Base-by-base conservation (phyloP, 2,113 vertebrate genomes). In the Microcebus jonahi region DNA sequence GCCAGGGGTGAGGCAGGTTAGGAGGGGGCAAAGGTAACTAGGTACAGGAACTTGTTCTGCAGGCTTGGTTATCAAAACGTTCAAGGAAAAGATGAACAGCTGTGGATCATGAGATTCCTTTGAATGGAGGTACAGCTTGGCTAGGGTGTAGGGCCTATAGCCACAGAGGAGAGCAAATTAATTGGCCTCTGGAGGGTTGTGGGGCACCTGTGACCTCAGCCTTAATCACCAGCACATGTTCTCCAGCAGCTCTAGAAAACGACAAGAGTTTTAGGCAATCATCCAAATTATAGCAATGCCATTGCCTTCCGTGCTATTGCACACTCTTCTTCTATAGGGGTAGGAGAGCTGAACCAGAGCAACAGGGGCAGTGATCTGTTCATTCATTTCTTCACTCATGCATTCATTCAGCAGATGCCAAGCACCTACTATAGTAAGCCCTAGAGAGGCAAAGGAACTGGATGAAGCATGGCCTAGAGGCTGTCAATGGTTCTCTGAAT, bases 131-230 rank as follows among this genome's bases (percentile, higher is more conserved):
- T 29, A 48, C 3, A 8, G 25, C 5, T 29, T n/a, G 31, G 68
- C 36, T 59, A 45, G 2, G 8, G 23, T 36, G 14, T 25, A 71
- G 80, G 70, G 59, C 48, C 21, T 81, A 45, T 55, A 86, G 34
- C 70, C 90, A 70, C 75, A 77, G 63, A 93, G 39, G 57, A 97
- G 42, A 97, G 59, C 82, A 53, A 91, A 82, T 92, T 77, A 90
- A 84, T 68, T 81, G 94, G 53, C 71, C 75, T 90, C 65, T 29
- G 21, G 57, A 42, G 34, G 68, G 36, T 80, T 88, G 65, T 61
- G 68, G 87, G 61, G 36, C 63, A 90, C 63, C 75, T 84, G 88
- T 82, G 81, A 94, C 89, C 88, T 96, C 85, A 89, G 67, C 36
- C 73, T 68, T 96, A 91, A 94, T 75, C 71, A 93, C 67, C 61